phyloP scores from a whole-genome alignment of 2,113 vertebrate species.

The Catharus fuscescens region DNA sequence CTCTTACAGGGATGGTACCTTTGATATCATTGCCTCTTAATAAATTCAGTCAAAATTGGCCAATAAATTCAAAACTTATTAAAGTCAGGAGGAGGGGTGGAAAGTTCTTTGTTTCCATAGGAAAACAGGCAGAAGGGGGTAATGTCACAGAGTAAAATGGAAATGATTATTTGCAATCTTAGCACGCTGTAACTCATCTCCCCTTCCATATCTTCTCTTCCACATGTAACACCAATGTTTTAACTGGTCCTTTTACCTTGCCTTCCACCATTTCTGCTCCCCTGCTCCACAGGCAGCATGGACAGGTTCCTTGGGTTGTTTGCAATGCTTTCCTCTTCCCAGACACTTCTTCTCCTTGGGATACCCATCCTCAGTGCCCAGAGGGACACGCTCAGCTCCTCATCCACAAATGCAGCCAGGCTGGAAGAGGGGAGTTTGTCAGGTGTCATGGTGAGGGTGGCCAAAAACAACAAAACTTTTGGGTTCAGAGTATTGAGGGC shows the following conservation, averaged over 20 bases:
- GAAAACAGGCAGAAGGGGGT: not conserved
- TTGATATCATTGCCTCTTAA: not conserved
- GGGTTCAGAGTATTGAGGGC: no score
- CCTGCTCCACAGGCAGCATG: not conserved
- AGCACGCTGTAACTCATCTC: not conserved
- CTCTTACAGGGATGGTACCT: not conserved
- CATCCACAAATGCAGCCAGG: not conserved
- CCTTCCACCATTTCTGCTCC: not conserved
- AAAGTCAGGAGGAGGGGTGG: fast-evolving
- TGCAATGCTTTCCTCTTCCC: not conserved
- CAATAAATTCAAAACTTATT: not conserved
- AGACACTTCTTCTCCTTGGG: not conserved
- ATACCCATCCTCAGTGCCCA: fast-evolving
- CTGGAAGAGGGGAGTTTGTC: not conserved
- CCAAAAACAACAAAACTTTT: no score
- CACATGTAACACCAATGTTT: not conserved
- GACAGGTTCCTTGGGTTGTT: fast-evolving
- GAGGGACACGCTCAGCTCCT: not conserved
- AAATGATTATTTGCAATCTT: not conserved
- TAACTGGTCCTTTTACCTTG: not conserved
- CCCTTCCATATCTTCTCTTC: not conserved
- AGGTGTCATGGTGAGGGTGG: not conserved
- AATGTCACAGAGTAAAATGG: not conserved
- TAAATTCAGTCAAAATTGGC: not conserved
- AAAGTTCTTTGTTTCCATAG: not conserved